phyloP scores from a whole-genome alignment of 2,888 invertebrate species.

The Eupithecia tripunctaria region DNA sequence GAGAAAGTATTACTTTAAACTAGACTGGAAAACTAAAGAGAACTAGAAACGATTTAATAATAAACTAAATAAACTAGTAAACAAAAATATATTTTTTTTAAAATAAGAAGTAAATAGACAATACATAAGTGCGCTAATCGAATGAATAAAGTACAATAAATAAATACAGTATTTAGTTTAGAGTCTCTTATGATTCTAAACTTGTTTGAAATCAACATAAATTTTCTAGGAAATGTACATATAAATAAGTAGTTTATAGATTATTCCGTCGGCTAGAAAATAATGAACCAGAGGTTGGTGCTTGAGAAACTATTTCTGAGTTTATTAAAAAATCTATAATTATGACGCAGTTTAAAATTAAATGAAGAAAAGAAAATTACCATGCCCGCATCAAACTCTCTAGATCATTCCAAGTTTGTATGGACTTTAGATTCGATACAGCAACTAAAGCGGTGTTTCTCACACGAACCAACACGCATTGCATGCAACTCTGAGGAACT shows the following conservation, averaged over 20 bases:
- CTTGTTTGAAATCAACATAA: background rate
- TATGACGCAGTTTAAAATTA: background rate
- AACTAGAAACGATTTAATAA: background rate
- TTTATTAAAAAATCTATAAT: background rate
- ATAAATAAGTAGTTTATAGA: background rate
- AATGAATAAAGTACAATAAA: too few relatives aligned
- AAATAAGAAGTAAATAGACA: too few relatives aligned
- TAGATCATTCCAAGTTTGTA: background rate
- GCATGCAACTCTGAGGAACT: slow-evolving; percentile 45
- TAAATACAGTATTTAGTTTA: too few relatives aligned
- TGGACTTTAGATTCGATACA: background rate
- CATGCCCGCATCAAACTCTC: background rate
- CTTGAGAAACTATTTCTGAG: background rate
- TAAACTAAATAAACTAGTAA: background rate
- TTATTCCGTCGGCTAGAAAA: background rate
- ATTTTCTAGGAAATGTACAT: background rate
- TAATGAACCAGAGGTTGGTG: background rate
- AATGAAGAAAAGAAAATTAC: background rate
- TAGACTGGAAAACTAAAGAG: background rate
- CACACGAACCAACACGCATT: slow-evolving; percentile 24
- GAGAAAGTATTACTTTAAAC: background rate
- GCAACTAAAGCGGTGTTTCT: background rate
- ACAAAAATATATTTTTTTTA: too few relatives aligned
- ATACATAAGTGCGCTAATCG: too few relatives aligned
- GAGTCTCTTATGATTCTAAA: background rate